These are phyloP conservation scores for Propsilocerus akamusi DNA, from an alignment of 1,140 invertebrate genomes.

Conservation along the genomic window DNA sequence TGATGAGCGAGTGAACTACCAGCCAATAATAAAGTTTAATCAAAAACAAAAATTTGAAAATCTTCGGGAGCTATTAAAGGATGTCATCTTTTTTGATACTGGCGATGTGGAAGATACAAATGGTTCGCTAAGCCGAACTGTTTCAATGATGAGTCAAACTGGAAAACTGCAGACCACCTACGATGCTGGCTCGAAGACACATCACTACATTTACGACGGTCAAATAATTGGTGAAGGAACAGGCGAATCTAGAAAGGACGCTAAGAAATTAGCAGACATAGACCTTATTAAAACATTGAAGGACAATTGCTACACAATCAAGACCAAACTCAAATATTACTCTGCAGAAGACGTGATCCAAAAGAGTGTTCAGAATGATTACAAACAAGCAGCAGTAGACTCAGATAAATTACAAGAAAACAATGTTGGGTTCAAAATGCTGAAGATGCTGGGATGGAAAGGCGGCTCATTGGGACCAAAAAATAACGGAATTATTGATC, in stretches of 20 bases:
- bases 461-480: conserved; percentile 55
- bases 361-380: conserved; percentile 14
- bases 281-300: conserved; percentile 23
- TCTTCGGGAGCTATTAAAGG: background rate
- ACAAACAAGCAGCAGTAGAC: conserved; percentile 13
- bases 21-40: background rate
- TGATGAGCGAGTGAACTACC: background rate
- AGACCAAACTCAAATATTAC: conserved; percentile 15
- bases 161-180: background rate
- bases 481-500: conserved; percentile 29
- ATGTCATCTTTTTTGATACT: background rate
- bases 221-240: conserved; percentile 16
- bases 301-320: conserved; percentile 27
- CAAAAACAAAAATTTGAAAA: background rate
- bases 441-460: conserved; percentile 65
- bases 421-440: conserved; percentile 46
- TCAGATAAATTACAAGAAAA: conserved; percentile 21
- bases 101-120: background rate
- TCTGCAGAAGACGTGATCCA: conserved; percentile 11
- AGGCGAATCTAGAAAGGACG: conserved; percentile 20
- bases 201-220: conserved; percentile 15
- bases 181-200: background rate
- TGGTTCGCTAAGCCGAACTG: background rate
- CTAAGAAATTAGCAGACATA: conserved; percentile 25
- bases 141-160: background rate